Base-by-base conservation (phyloP, 1,140 invertebrate species). In the Caligus rogercresseyi region DNA sequence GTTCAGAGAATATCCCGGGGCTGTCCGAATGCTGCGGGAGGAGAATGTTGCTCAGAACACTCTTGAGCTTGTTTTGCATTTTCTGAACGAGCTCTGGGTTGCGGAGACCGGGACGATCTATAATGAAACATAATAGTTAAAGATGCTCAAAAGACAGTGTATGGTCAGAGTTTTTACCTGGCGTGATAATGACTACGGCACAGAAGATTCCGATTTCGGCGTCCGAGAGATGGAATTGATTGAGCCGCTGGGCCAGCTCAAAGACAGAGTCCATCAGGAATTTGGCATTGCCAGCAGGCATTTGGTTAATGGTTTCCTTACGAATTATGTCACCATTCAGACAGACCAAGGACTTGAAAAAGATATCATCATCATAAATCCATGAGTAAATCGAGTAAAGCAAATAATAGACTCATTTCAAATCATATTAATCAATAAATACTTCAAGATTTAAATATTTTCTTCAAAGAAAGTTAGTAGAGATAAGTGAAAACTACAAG, bases 181-280 rank as follows among this genome's bases (percentile, higher is more conserved):
- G 81, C 20, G 91, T 87, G 67, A 98, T 91, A 64, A 98, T 81
- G 0, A 96, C 89, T 54, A 95, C 85, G 62, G 91, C 88, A 76
- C 88, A 93, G 76, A 96, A 93, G 0, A 98, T 77, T 24, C 89
- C 91, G 61, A 97, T 81, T 72, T 97, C 90, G 25, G 86, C 84
- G 71, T 97, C 93, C 13, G 85, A 85, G 58, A 98, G 76, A 70
- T 85, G 81, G 70, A 96, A 80, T 4, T 82, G 80, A 72, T 95
- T 94, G 72, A 97, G 84, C 66, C 89, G 80, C 70, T 94, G 90
- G 51, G 91, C 89, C 74, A 98, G 94, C 70, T 96, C 93, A 72
- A 97, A 94, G 77, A 95, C 96, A 65, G 88, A 93, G 70, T 95
- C 89, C 74, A 95, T 86, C 24, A 98, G 81, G 72, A 94, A 95